phyloP scores from a whole-genome alignment of 2,113 vertebrate genomes.

The Caretta caretta region DNA sequence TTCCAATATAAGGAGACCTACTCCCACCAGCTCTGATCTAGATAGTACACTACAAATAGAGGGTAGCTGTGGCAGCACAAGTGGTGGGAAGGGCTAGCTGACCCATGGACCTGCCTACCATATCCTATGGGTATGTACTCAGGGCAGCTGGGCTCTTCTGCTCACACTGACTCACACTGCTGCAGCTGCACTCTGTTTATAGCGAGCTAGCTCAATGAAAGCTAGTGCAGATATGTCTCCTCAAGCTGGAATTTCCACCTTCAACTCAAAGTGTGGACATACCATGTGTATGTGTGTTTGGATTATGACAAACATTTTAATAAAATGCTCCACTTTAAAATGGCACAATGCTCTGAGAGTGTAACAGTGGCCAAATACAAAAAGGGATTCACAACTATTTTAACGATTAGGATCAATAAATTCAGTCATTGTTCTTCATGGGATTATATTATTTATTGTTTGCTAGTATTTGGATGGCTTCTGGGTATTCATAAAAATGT shows the following conservation, averaged over 20 bases:
- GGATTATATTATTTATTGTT: background rate
- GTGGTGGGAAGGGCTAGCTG: background rate
- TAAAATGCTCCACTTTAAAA: background rate
- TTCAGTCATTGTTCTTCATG: background rate
- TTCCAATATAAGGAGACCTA: background rate
- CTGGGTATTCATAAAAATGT: background rate
- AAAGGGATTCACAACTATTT: background rate
- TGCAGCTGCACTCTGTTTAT: too few species aligned
- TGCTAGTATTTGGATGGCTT: background rate
- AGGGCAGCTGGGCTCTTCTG: background rate
- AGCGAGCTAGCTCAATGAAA: too few species aligned
- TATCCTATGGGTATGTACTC: too few species aligned
- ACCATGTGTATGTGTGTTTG: background rate
- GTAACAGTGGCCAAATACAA: background rate
- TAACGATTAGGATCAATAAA: background rate
- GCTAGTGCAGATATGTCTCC: too few species aligned
- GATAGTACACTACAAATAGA: background rate
- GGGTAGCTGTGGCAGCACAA: background rate
- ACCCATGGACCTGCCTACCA: background rate
- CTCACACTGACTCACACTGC: too few species aligned
- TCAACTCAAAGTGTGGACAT: too few species aligned
- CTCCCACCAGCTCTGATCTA: background rate
- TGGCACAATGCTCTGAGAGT: background rate
- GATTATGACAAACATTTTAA: background rate
- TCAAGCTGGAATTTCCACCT: too few species aligned